Evolutionary conservation across 1,140 invertebrate genomes (phyloP), one percentile per base, ranked within the genome.

Genomic region (Leptinotarsa undecemlineata): DNA sequence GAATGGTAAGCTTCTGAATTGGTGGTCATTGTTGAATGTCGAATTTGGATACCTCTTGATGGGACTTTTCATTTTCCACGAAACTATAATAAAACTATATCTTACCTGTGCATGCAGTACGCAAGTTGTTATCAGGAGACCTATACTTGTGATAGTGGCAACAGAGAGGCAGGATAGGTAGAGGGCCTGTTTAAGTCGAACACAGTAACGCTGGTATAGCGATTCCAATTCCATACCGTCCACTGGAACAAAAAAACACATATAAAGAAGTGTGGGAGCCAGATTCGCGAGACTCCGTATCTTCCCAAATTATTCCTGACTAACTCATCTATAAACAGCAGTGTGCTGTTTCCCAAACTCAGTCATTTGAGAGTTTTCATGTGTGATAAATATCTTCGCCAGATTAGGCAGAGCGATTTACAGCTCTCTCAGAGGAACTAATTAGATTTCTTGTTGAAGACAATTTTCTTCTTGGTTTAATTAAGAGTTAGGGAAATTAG

Each of bases 141-240:
- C 82, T 3, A 86, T 76, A 23, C 85, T 86, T 48, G 86, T 87
- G 60, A 87, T 77, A 17, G 88, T 82, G 0, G 89, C 88, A 15
- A 90, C 87, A 42, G 86, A 86, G 4, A 90, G 84, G 19, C 89
- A 88, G 0, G 89, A 88, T 61, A 90, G 85, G 82, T 91, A 91
- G 3, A 92, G 85, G 0, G 90, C 88, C 73, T 91, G 90, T 77
- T 91, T 91, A 66, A 92, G 79, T 21, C 90, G 83, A 15, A 90
- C 88, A 77, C 90, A 90, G 82, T 91, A 92, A 33, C 89, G 82
- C 69, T 87, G 86, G 82, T 91, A 91, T 11, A 92, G 85, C 6
- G 90, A 90, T 75, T 91, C 90, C 73, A 91, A 82, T 79, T 91
- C 90, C 82, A 90, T 87, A 61, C 88, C 88, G 77, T 89, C 88